A percentile compares a stretch with the other conserved stretches of the same genome.
Conservation (phyloP, 2,888 invertebrate genomes). For the Eilema caniola region DNA sequence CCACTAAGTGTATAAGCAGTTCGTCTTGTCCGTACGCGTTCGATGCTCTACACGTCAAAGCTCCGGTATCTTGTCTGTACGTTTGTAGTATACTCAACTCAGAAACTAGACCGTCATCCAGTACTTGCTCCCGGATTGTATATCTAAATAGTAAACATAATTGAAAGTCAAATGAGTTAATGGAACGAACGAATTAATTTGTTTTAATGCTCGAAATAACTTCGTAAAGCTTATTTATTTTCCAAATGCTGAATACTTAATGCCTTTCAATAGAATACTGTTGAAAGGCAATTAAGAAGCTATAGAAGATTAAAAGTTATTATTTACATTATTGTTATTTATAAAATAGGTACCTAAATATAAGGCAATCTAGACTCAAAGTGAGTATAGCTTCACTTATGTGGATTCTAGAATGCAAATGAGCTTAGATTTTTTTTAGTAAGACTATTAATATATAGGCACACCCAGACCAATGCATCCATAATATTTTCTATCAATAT, state of each 20-base stretch:
- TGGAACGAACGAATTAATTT: conserved; percentile 4
- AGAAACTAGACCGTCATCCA: conserved; percentile 94
- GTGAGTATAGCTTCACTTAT: too few relatives aligned
- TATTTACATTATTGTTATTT: too few relatives aligned
- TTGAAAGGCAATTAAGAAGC: neutral
- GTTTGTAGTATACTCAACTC: conserved; percentile 94
- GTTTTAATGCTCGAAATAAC: neutral
- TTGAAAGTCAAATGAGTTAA: conserved; percentile 21
- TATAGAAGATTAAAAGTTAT: neutral
- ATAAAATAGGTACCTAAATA: too few relatives aligned
- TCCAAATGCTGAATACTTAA: too few relatives aligned
- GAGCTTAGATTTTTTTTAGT: too few relatives aligned
- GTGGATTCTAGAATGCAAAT: too few relatives aligned
- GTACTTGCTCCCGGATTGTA: conserved; percentile 91
- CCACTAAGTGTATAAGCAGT: conserved; percentile 95
- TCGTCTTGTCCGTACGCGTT: conserved; percentile 97
- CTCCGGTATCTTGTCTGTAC: conserved; percentile 95
- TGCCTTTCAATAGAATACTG: neutral
- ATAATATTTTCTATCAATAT: too few relatives aligned
- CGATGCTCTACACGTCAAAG: conserved; percentile 94
- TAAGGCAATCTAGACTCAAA: too few relatives aligned
- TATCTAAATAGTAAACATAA: conserved; percentile 78
- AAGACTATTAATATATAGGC: too few relatives aligned
- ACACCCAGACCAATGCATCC: too few relatives aligned
- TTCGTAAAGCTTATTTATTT: neutral